phyloP scores from a whole-genome alignment of 2,888 invertebrate species.

The Bombylius major region DNA sequence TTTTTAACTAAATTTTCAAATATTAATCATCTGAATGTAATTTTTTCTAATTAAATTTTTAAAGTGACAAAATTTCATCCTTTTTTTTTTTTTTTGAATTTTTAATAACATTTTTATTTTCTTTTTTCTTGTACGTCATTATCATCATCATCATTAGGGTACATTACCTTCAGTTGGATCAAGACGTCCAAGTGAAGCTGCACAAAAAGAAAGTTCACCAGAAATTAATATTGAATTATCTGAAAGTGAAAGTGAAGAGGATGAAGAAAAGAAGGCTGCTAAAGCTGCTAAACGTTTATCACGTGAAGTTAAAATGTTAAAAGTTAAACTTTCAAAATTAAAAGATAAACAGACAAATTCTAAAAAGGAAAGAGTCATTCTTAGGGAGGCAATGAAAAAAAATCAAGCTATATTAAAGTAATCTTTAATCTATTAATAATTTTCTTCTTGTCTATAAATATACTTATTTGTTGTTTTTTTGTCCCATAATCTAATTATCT shows the following conservation, averaged over 20 bases:
- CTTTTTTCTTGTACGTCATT: too few species aligned
- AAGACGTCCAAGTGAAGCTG: conserved; percentile 33
- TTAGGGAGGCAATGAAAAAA: conserved; percentile 70
- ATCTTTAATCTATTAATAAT: conserved; percentile 19
- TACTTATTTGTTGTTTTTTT: not conserved
- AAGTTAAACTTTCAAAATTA: conserved; percentile 39
- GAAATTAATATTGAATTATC: conserved; percentile 47
- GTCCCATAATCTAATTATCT: not conserved
- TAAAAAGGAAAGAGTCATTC: conserved; percentile 62
- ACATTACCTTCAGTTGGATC: conserved; percentile 22
- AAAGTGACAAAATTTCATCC: too few species aligned
- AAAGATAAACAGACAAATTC: conserved; percentile 58
- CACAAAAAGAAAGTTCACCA: conserved; percentile 43
- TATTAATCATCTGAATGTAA: too few species aligned
- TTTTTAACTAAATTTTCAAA: too few species aligned
- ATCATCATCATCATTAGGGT: not conserved
- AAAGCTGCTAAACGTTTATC: conserved; percentile 56
- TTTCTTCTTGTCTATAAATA: conserved; percentile 2
- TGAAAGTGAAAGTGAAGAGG: conserved; percentile 52
- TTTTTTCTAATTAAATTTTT: too few species aligned
- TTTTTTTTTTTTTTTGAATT: too few species aligned
- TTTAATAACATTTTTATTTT: too few species aligned
- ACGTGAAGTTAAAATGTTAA: conserved; percentile 32
- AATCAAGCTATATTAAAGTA: conserved; percentile 62
- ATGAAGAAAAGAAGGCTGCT: conserved; percentile 49